Evolutionary conservation across 1,140 invertebrate species (phyloP).

Genomic region (Ridgeia piscesae): DNA sequence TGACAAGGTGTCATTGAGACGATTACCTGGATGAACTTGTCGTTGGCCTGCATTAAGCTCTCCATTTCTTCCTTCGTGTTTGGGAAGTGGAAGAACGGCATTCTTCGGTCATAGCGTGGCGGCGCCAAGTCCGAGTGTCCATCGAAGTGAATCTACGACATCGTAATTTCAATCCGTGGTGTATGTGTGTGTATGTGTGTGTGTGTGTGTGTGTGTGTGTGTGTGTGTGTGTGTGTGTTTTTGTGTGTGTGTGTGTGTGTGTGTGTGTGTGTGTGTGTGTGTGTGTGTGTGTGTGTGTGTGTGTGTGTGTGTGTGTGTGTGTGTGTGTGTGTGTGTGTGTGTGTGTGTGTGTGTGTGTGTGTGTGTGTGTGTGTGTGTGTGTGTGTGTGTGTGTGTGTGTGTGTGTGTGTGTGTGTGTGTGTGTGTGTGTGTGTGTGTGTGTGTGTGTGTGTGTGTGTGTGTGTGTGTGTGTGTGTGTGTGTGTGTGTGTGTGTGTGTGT

Average conservation of each 20-base stretch:
- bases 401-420: no score
- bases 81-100: not conserved
- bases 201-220: not conserved
- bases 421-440: no score
- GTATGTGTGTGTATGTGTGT: no score
- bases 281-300: no score
- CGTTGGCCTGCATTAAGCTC: not conserved
- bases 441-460: no score
- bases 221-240: not conserved
- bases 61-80: not conserved
- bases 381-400: no score
- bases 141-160: not conserved
- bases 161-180: not conserved
- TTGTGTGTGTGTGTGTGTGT: not conserved
- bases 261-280: no score
- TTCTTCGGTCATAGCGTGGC: not conserved
- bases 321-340: no score
- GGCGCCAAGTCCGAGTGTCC: not conserved
- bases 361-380: no score
- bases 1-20: not conserved
- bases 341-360: not conserved
- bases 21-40: not conserved
- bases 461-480: no score
- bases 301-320: no score
- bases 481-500: no score